Evolutionary conservation across 2,113 vertebrate genomes (phyloP), one percentile per base, ranked within the genome.

Genomic region (Otocyon megalotis): DNA sequence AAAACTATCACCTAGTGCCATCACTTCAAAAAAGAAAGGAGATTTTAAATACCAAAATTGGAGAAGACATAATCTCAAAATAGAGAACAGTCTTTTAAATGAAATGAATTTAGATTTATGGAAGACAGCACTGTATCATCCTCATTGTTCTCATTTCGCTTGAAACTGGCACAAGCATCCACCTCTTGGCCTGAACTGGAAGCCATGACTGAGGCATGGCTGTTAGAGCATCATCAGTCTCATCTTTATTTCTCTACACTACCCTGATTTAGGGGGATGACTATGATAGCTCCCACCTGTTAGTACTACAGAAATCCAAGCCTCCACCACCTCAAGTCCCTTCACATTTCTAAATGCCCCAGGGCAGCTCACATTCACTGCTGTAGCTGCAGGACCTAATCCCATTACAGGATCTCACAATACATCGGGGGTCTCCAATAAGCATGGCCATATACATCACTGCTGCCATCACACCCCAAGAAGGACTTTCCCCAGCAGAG

Each of bases 61-160:
- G 28, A 86, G 74, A 80, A 43, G 62, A 43, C 48, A 65, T 53
- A 54, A 37, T 84, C 69, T 93, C 81, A 87, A 72, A 96, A 93
- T 60, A 90, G 60, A 97, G 67, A 72, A 71, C 35, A 63, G 81
- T 35, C 67, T 93, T 60, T 37, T 60, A 35, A 83, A 65, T 88
- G 32, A 92, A 53, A 82, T 54, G 56, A 80, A 67, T 74, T 67
- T 88, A 32, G 76, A 90, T 48, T 86, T 43, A 71, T 20, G 85
- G 69, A n/a, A 93, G 86, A 69, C 71, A 43, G 28, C 6, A 6
- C 15, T 10, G 10, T 15, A 6, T 32, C 32, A 16, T 8, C 28
- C 32, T 84, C n/a, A 56, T 67, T 82, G 63, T 72, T 65, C 37
- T 92, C 37, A 30, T 63, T 83, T 76, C 69, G 35, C 82, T 56